These are phyloP conservation scores for Amiota mariae DNA, from an alignment of 2,888 invertebrate species.

Conservation along the genomic window DNA sequence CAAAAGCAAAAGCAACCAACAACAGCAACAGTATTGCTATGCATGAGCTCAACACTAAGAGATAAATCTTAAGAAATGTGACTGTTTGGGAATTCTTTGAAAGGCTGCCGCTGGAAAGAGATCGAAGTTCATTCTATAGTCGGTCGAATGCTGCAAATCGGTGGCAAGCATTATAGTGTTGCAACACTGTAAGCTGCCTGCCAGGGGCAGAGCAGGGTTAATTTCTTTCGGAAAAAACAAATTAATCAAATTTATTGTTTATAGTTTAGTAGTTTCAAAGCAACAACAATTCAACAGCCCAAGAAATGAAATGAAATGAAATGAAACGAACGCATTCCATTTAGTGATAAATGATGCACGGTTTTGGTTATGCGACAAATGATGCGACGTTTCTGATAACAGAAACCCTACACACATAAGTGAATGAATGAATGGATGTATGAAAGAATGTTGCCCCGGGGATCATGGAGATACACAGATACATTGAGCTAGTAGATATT, in stretches of 20 bases:
- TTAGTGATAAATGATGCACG: conserved; percentile 70
- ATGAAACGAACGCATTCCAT: conserved; percentile 51
- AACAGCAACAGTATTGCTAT: conserved; percentile 48
- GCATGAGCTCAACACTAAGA: conserved; percentile 63
- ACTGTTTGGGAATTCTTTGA: conserved; percentile 4
- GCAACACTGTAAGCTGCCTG: conserved; percentile 41
- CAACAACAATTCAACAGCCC: neutral
- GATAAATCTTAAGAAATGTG: conserved; percentile 66
- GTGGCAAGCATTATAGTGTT: conserved; percentile 52
- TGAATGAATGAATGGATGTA: too few relatives aligned
- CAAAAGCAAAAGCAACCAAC: conserved; percentile 14
- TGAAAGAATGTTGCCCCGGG: conserved; percentile 56
- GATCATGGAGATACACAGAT: neutral
- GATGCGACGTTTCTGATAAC: conserved; percentile 68
- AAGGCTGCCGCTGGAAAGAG: conserved; percentile 19
- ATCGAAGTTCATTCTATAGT: conserved; percentile 29
- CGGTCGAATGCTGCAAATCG: conserved; percentile 47
- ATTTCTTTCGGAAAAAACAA: conserved; percentile 71
- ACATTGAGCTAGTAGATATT: neutral
- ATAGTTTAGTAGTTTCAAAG: conserved; percentile 28
- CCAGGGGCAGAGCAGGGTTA: conserved; percentile 54
- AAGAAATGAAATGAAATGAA: neutral
- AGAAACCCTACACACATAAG: neutral
- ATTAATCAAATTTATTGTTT: conserved; percentile 65
- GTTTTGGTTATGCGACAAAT: conserved; percentile 68